phyloP scores from a whole-genome alignment of 2,113 vertebrate species.

The Pachycephala philippinensis region DNA sequence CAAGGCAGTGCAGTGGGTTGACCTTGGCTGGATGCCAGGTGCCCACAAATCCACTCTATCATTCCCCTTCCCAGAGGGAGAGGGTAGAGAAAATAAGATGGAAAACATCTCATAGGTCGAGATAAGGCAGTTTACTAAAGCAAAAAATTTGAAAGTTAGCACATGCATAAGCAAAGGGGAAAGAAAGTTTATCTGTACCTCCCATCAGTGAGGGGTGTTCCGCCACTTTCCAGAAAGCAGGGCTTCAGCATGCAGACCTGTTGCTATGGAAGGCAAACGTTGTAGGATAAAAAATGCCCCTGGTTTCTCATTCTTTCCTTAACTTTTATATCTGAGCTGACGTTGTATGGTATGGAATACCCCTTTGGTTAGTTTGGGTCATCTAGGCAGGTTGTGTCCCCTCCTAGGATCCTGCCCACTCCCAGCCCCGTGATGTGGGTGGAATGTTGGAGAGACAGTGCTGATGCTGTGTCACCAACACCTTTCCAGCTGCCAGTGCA shows the following conservation, averaged over 20 bases:
- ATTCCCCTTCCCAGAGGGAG: neutral
- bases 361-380: neutral
- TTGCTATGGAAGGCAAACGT: neutral
- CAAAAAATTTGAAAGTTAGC: neutral
- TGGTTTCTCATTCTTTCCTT: rapidly evolving
- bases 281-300: neutral
- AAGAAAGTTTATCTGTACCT: neutral
- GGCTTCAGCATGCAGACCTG: neutral
- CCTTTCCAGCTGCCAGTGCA: neutral
- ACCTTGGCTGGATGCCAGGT: neutral
- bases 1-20: neutral
- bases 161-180: neutral
- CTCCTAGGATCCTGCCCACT: neutral
- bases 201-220: neutral
- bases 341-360: neutral
- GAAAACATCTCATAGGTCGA: neutral
- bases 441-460: neutral
- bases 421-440: neutral
- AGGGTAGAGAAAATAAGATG: neutral
- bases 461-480: neutral
- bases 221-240: neutral
- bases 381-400: neutral
- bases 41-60: neutral
- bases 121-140: neutral
- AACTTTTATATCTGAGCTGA: neutral